Evolutionary conservation across 1,140 invertebrate species (phyloP), one percentile per base, ranked within the genome.

Genomic region (Protaetia brevitarsis): DNA sequence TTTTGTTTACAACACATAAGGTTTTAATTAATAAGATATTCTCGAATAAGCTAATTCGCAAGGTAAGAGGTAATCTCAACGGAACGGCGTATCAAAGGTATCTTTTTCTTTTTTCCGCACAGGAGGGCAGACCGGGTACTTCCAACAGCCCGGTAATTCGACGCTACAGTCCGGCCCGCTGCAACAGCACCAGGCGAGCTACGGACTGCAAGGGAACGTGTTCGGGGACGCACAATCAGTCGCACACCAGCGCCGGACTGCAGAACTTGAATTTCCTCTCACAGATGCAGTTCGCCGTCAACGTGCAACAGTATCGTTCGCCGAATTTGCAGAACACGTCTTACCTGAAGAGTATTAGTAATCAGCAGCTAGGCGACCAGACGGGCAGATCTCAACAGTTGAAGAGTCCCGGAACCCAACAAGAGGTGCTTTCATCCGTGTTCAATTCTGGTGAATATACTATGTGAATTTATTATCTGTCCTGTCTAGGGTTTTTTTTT

Each of bases 81-180:
- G 23, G 26, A 23, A 8, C 26, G 13, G 11, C 57, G 26, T 45
- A 45, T 45, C 41, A 45, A 45, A 45, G 13, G 23, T 2, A 13
- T 45, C 41, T 45, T 45, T 19, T 45, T 13, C 23, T 11, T 45
- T 19, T 45, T 45, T 21, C 16, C 28, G 56, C 2, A 30, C 30
- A 76, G 76, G 73, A 29, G 77, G 72, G n/a, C 77, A 78, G 62
- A 74, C 73, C 57, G 77, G 76, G 10, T 78, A 75, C 62, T 78
- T 73, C 66, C 77, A 77, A 70, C 76, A 76, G 66, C 76, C 77
- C 6, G 75, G 72, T 13, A 77, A 66, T 67, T 77, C 76, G 11
- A 71, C 72, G 11, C 36, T 76, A 21, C 72, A 69, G 21, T 74
- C 75, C 8, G 74, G 70, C n/a, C 76, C 73, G 34, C 65, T 75